Evolutionary conservation across 2,113 vertebrate genomes (phyloP).

Genomic region (Rhegmatorhina hoffmannsi): DNA sequence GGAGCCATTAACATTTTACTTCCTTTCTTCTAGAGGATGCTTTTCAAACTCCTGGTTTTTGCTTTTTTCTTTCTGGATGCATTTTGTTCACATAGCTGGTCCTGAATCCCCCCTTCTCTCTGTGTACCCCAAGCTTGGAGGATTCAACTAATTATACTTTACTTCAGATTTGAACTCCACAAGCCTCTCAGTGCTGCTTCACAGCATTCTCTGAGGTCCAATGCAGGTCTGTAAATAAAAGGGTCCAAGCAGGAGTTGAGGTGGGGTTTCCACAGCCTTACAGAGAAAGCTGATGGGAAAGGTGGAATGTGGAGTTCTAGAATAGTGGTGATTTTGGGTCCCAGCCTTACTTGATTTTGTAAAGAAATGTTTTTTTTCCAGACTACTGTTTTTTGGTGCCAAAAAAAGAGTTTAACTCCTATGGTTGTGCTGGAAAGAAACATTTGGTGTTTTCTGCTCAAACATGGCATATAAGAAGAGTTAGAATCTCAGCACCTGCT

Average conservation of each 20-base stretch:
- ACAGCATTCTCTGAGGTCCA: background rate
- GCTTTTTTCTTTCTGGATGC: background rate
- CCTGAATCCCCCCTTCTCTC: background rate
- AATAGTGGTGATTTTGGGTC: background rate
- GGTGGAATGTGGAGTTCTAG: background rate
- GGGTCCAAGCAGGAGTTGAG: background rate
- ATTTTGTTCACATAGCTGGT: background rate
- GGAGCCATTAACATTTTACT: background rate
- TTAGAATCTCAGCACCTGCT: background rate
- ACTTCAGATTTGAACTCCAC: background rate
- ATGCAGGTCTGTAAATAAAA: background rate
- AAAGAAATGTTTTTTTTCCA: background rate
- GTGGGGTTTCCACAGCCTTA: background rate
- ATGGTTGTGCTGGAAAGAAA: background rate
- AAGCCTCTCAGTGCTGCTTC: background rate
- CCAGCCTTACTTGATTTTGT: background rate
- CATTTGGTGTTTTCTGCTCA: background rate
- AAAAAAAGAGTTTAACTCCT: background rate
- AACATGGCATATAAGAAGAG: background rate
- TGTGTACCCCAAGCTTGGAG: background rate
- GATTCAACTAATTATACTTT: background rate
- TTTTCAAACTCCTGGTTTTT: background rate
- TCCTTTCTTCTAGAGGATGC: background rate
- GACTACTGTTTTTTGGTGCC: background rate
- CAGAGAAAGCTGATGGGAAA: background rate